Percentiles rank a stretch among this genome's conserved stretches.
phyloP scores from a whole-genome alignment of 2,888 invertebrate genomes.

The Scaptodrosophila latifasciaeformis region DNA sequence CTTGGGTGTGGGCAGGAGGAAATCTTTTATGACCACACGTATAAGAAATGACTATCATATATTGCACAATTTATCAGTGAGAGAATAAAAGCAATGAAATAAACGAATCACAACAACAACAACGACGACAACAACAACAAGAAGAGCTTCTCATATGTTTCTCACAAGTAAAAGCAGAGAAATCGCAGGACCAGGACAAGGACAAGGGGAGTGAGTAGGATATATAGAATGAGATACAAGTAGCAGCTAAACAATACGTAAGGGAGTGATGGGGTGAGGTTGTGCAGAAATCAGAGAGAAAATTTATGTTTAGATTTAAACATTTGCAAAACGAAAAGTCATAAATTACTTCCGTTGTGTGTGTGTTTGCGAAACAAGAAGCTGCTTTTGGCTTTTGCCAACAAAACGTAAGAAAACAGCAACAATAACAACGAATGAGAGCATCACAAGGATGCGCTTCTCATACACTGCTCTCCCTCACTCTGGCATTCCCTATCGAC shows the following conservation, averaged over 20 bases:
- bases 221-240: constrained; percentile 25
- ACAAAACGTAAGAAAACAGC: background rate
- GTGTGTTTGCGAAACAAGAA: constrained; percentile 42
- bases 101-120: too few relatives aligned
- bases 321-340: constrained; percentile 69
- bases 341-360: constrained; percentile 66
- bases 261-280: constrained; percentile 7
- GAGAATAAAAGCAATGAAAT: constrained; percentile 60
- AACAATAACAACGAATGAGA: background rate
- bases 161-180: constrained; percentile 21
- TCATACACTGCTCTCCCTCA: too few relatives aligned
- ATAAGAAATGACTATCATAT: constrained; percentile 38
- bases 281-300: constrained; percentile 20
- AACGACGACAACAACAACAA: too few relatives aligned
- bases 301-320: constrained; percentile 69
- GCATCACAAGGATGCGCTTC: constrained; percentile 19
- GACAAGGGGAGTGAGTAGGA: constrained; percentile 25
- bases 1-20: background rate
- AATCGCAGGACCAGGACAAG: too few relatives aligned
- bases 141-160: constrained; percentile 61
- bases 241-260: too few relatives aligned
- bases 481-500: too few relatives aligned
- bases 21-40: constrained; percentile 39
- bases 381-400: constrained; percentile 52
- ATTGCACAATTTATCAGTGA: constrained; percentile 66